Evolutionary conservation across 2,113 vertebrate species (phyloP).

Genomic region (Tragelaphus imberbis): DNA sequence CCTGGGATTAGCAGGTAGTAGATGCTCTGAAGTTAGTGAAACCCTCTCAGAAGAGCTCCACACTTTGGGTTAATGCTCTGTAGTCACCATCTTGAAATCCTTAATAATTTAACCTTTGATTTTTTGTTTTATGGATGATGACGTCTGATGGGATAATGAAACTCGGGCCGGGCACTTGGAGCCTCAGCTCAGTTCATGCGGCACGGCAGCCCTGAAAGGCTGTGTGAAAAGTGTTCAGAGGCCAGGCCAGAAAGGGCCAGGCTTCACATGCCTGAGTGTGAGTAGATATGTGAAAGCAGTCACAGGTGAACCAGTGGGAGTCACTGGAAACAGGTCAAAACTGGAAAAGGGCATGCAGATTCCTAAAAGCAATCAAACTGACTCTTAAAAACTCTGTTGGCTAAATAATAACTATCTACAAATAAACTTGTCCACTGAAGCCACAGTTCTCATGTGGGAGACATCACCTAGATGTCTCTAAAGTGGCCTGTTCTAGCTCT

Average conservation of each 20-base stretch:
- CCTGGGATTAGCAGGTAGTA: too few species aligned
- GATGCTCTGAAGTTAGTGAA: background rate
- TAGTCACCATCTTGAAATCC: background rate
- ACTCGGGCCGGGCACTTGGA: too few species aligned
- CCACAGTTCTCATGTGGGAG: background rate
- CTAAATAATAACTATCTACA: background rate
- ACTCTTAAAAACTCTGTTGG: background rate
- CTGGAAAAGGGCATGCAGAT: background rate
- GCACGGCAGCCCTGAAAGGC: background rate
- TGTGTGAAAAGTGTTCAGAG: background rate
- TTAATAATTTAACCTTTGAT: background rate
- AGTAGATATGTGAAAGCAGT: background rate
- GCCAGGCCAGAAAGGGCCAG: background rate
- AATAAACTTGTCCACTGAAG: background rate
- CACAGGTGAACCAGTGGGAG: background rate
- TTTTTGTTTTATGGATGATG: background rate
- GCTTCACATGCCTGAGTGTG: rapidly evolving
- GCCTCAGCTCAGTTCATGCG: background rate
- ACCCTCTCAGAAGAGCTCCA: background rate
- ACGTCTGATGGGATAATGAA: background rate
- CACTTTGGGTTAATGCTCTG: background rate
- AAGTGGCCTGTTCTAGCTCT: background rate
- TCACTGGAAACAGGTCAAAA: background rate
- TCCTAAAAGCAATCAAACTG: background rate
- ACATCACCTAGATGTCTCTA: background rate